Conservation (phyloP, 2,113 vertebrate species). For the Sylvietta virens region DNA sequence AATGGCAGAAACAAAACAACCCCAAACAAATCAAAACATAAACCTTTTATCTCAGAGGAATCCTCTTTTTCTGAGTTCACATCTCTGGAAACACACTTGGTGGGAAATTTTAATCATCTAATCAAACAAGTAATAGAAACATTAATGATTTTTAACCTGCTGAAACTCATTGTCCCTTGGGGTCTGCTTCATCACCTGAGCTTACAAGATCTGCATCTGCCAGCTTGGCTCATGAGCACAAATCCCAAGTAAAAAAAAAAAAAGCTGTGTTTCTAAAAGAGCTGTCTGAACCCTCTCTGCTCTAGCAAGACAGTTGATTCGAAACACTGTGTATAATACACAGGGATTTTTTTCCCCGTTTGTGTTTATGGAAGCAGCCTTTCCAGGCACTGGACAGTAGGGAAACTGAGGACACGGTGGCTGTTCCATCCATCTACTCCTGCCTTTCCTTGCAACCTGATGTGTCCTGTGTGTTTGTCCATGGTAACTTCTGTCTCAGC, state of each 20-base stretch:
- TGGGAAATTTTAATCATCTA: slow-evolving; percentile 36
- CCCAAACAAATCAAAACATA: background rate
- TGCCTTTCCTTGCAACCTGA: background rate
- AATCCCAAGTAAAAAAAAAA: background rate
- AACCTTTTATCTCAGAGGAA: slow-evolving; percentile 2
- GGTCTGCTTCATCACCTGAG: slow-evolving; percentile 5
- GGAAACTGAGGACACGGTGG: background rate
- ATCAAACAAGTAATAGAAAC: slow-evolving; percentile 47
- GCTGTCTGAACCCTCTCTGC: background rate
- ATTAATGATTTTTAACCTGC: slow-evolving; percentile 36
- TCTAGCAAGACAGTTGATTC: background rate
- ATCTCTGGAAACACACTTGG: background rate
- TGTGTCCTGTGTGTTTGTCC: background rate
- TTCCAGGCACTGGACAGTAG: background rate
- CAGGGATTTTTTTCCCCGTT: fast-evolving
- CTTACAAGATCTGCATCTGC: slow-evolving; percentile 32
- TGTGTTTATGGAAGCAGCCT: background rate
- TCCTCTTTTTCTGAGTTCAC: background rate
- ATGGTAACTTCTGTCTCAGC: background rate
- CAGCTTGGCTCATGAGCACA: background rate
- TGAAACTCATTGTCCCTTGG: background rate
- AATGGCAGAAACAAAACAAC: background rate
- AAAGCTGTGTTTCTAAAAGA: background rate
- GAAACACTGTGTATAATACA: background rate
- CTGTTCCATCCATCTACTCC: background rate